These are phyloP conservation scores for Drosophila orena DNA, from an alignment of 1,140 invertebrate species.

Conservation along the genomic window DNA sequence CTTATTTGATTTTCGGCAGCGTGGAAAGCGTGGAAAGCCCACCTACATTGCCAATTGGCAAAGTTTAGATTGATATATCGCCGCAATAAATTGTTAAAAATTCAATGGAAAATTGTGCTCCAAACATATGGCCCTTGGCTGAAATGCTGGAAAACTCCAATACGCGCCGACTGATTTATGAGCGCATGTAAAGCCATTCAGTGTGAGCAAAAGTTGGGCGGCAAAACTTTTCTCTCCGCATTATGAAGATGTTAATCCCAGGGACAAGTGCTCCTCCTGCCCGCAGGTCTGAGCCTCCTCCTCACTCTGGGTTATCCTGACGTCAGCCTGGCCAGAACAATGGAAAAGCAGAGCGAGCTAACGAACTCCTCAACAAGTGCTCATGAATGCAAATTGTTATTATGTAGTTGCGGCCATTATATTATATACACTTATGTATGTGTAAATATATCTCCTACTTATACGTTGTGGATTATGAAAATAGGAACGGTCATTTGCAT, in stretches of 20 bases:
- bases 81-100: slow-evolving; percentile 30
- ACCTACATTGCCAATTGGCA: slow-evolving; percentile 15
- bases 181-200: slow-evolving; percentile 18
- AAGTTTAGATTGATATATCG: slow-evolving; percentile 34
- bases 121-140: slow-evolving; percentile 28
- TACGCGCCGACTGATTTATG: slow-evolving; percentile 38
- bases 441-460: slow-evolving; percentile 25
- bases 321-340: slow-evolving; percentile 30
- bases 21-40: background rate
- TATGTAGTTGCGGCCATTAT: slow-evolving; percentile 48
- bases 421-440: too few relatives aligned
- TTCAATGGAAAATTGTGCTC: slow-evolving; percentile 15
- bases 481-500: slow-evolving; percentile 65
- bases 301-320: slow-evolving; percentile 19
- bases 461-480: slow-evolving; percentile 63
- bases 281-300: slow-evolving; percentile 4
- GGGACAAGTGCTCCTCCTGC: slow-evolving; percentile 9
- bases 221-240: slow-evolving; percentile 26
- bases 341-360: background rate
- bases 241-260: slow-evolving; percentile 42
- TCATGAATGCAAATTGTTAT: slow-evolving; percentile 67
- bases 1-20: slow-evolving; percentile 1
- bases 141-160: slow-evolving; percentile 11
- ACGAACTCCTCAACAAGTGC: slow-evolving; percentile 9
- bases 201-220: slow-evolving; percentile 20